A percentile compares a stretch with the other conserved stretches of the same genome.
Conservation (phyloP, 1,140 invertebrate species). For the Pentalonia nigronervosa region DNA sequence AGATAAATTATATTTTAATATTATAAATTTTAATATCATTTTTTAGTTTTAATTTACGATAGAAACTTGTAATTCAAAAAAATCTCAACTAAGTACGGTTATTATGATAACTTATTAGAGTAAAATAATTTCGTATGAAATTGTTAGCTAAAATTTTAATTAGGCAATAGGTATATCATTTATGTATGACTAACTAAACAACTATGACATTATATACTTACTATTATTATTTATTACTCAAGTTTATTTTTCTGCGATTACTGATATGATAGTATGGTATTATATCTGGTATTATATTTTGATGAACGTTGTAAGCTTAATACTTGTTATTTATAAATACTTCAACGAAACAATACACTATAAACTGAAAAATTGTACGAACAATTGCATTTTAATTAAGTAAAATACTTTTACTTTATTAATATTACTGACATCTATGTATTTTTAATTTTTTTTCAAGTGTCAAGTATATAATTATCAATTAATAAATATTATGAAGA, state of each 20-base stretch:
- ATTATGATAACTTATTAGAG: not conserved
- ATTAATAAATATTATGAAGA: not conserved
- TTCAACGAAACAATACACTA: not conserved
- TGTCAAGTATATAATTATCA: not conserved
- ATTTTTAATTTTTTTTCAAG: not conserved
- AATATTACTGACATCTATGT: not conserved
- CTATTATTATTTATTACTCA: not conserved
- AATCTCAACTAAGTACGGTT: not conserved
- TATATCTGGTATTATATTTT: not conserved
- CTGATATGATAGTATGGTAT: not conserved
- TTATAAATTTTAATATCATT: not conserved
- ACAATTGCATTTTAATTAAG: not conserved
- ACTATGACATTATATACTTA: not conserved
- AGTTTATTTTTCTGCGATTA: not conserved
- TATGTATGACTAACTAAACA: not conserved
- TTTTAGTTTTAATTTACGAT: not conserved
- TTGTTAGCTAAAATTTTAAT: not conserved
- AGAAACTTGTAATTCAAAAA: not conserved
- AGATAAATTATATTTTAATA: not conserved
- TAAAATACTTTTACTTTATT: not conserved
- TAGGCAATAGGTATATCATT: not conserved
- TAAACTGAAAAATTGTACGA: not conserved
- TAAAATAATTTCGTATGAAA: not conserved
- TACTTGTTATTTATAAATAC: slow-evolving; percentile 26
- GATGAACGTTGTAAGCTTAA: not conserved